Conservation (phyloP, 2,797 vertebrate genomes). For the Onychomys arenicola region DNA sequence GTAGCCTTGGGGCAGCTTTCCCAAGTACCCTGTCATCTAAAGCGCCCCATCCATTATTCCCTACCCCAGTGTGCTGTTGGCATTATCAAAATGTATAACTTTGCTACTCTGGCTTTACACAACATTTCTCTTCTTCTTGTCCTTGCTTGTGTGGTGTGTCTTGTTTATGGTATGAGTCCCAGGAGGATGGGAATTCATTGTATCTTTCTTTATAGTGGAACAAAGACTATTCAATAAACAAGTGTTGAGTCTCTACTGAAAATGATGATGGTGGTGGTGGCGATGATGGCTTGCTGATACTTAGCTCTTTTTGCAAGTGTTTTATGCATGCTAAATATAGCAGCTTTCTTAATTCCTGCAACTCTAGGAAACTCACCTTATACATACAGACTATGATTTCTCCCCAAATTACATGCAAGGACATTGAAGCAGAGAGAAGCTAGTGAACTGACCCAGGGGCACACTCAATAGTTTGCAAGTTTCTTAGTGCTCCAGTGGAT, state of each 20-base stretch:
- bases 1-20: not conserved
- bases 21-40: not conserved
- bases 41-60: fast-evolving
- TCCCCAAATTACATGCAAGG: not conserved
- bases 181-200: not conserved
- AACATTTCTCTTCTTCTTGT: not conserved
- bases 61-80: no score
- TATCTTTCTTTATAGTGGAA: not conserved
- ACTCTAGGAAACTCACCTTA: not conserved
- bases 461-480: not conserved
- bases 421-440: not conserved
- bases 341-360: not conserved
- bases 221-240: not conserved
- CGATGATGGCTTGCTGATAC: no score
- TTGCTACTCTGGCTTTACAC: fast-evolving
- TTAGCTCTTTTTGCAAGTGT: not conserved
- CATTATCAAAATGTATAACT: no score
- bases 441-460: not conserved
- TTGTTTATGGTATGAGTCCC: not conserved
- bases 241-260: not conserved
- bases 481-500: not conserved
- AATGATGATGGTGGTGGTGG: not conserved
- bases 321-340: not conserved
- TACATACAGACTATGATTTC: no score
- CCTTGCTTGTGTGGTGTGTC: not conserved